Evolutionary conservation across 2,113 vertebrate species (phyloP).

Genomic region (Narcine bancroftii): DNA sequence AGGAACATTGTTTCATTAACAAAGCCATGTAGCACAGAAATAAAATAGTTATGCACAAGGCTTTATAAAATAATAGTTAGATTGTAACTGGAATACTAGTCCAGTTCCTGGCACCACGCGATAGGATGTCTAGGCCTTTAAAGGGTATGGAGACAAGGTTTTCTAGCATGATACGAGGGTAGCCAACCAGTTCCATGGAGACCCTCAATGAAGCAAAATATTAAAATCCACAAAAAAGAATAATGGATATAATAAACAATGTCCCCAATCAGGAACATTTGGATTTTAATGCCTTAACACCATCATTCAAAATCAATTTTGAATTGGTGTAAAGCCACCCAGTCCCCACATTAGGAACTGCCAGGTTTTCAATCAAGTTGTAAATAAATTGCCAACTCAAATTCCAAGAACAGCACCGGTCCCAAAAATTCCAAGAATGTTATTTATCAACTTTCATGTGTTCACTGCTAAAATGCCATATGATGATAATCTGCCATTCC

Average conservation of each 20-base stretch:
- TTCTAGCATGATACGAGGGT: neutral
- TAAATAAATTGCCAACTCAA: neutral
- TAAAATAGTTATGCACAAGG: neutral
- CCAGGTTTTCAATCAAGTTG: neutral
- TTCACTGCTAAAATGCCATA: neutral
- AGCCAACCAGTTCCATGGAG: neutral
- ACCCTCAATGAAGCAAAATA: neutral
- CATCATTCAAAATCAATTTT: neutral
- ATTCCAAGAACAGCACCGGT: neutral
- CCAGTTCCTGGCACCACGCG: neutral
- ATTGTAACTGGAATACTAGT: neutral
- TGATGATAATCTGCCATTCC: neutral
- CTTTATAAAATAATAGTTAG: neutral
- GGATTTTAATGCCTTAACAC: neutral
- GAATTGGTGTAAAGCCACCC: neutral
- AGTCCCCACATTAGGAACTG: neutral
- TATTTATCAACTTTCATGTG: neutral
- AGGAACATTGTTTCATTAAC: too few relatives aligned
- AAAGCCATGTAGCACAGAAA: neutral
- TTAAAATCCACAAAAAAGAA: too few relatives aligned
- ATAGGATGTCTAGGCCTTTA: neutral
- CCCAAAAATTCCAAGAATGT: too few relatives aligned
- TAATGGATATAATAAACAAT: neutral
- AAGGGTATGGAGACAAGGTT: neutral
- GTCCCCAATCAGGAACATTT: neutral